Conservation (phyloP, 1,140 invertebrate genomes). For the Halictus rubicundus region DNA sequence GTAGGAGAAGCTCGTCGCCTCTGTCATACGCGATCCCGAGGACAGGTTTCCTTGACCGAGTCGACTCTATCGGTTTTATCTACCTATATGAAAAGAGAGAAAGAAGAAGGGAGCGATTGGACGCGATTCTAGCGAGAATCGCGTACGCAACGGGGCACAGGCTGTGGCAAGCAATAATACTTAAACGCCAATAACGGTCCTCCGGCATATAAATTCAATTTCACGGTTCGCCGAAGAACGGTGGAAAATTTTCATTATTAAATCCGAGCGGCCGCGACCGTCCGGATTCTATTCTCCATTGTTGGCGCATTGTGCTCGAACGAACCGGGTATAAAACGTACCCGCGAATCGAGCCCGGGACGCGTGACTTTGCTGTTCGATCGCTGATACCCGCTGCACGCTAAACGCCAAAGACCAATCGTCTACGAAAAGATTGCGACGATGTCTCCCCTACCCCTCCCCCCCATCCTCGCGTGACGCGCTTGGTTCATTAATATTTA, state of each 20-base stretch:
- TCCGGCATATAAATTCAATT: constrained; percentile 42
- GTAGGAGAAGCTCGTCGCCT: no score
- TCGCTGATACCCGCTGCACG: constrained; percentile 33
- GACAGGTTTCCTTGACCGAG: no score
- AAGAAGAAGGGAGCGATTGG: no score
- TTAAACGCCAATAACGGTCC: constrained; percentile 40
- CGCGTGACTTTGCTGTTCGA: neutral
- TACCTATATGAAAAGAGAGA: no score
- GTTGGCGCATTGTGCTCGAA: constrained; percentile 52
- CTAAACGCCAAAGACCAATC: no score
- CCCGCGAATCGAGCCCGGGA: neutral
- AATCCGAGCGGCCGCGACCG: constrained; percentile 32
- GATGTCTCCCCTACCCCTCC: no score
- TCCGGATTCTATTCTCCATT: constrained; percentile 47
- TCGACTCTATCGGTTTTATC: no score
- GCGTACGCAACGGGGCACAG: neutral
- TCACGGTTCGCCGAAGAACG: constrained; percentile 26
- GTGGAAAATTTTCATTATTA: constrained; percentile 62
- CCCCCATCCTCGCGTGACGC: no score
- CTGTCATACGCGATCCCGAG: no score
- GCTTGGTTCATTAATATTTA: no score
- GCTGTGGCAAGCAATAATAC: constrained; percentile 22
- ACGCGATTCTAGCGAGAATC: no score
- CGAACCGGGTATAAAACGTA: constrained; percentile 36
- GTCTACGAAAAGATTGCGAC: no score